Conservation (phyloP, 2,113 vertebrate species). For the Terrapene triunguis region DNA sequence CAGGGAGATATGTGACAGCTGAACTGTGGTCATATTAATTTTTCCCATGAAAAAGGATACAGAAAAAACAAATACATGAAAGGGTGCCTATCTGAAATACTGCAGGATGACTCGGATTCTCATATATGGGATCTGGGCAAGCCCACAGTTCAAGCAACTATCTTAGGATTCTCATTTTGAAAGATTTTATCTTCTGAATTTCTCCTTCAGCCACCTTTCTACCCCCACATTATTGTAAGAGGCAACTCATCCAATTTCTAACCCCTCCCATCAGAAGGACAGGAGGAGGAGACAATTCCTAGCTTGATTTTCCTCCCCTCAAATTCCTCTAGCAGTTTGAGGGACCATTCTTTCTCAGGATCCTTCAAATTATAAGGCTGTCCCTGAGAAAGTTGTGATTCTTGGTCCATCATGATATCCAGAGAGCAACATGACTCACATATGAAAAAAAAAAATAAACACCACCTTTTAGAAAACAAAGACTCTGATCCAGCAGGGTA, state of each 20-base stretch:
- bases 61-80: background rate
- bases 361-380: background rate
- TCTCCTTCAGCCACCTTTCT: background rate
- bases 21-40: background rate
- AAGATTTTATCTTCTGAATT: background rate
- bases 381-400: background rate
- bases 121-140: background rate
- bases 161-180: background rate
- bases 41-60: background rate
- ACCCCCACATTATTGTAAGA: background rate
- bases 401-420: background rate
- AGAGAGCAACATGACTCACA: background rate
- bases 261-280: background rate
- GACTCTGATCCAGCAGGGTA: background rate
- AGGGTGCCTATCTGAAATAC: background rate
- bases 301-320: background rate
- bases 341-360: background rate
- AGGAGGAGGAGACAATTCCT: background rate
- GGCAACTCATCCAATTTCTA: background rate
- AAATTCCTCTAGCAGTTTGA: background rate
- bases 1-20: background rate
- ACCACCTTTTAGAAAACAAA: background rate
- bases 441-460: background rate
- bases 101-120: background rate
- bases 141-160: background rate